Conservation (phyloP, 2,797 vertebrate species). For the Notolepis coatsorum region DNA sequence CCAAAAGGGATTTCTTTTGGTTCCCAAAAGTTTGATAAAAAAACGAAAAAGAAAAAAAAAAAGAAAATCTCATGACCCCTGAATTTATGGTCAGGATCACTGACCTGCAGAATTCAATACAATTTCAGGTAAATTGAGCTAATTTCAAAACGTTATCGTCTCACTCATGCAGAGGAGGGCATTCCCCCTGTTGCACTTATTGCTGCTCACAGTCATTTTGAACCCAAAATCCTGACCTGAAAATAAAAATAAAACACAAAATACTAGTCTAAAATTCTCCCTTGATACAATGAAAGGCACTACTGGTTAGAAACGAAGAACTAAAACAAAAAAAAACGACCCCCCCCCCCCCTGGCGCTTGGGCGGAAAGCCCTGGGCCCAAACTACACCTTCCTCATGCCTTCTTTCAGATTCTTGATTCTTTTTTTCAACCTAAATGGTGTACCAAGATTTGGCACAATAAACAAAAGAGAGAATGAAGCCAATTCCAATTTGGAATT, state of each 20-base stretch:
- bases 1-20: conserved; percentile 83
- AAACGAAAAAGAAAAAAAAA: conserved; percentile 53
- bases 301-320: conserved; percentile 93
- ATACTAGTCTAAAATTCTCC: conserved; percentile 88
- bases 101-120: conserved; percentile 96
- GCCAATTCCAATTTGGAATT: conserved; percentile 99
- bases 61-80: conserved; percentile 84
- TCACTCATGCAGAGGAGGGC: conserved; percentile 78
- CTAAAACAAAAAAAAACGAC: conserved; percentile 73
- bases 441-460: conserved; percentile 98
- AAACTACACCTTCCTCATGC: conserved; percentile 72
- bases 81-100: conserved; percentile 92
- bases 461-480: conserved; percentile 95
- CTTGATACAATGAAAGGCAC: conserved; percentile 97
- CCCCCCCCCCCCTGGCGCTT: conserved; percentile 65
- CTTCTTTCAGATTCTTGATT: conserved; percentile 76
- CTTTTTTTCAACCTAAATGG: conserved; percentile 87
- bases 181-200: conserved; percentile 85
- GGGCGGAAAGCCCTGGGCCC: conserved; percentile 72
- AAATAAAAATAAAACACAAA: conserved; percentile 58
- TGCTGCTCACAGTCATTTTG: conserved; percentile 87
- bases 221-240: conserved; percentile 71
- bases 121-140: conserved; percentile 86
- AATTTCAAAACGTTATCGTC: conserved; percentile 82
- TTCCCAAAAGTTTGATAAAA: conserved; percentile 81